These are phyloP conservation scores for Diplodus puntazzo DNA, from an alignment of 2,797 vertebrate genomes.

Conservation along the genomic window DNA sequence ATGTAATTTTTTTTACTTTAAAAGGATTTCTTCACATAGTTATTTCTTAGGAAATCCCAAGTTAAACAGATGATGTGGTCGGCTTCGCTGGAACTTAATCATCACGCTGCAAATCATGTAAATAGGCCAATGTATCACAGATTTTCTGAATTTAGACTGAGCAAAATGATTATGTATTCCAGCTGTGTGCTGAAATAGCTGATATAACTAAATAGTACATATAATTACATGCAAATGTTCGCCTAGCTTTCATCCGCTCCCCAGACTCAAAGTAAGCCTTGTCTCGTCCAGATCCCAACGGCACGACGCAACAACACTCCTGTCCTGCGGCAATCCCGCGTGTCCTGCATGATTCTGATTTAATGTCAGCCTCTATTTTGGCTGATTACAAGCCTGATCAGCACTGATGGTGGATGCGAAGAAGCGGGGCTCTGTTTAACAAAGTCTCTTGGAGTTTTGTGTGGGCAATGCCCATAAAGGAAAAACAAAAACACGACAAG, in stretches of 20 bases:
- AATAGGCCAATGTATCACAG: background rate
- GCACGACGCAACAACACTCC: constrained; percentile 8
- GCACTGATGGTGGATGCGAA: background rate
- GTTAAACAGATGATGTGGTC: background rate
- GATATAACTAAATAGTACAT: constrained; percentile 16
- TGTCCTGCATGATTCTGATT: constrained; percentile 41
- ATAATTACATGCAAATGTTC: constrained; percentile 43
- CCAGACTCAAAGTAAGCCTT: constrained; percentile 20
- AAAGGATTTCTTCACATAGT: background rate
- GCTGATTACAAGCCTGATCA: constrained; percentile 41
- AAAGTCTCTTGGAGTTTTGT: constrained; percentile 43
- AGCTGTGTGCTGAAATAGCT: constrained; percentile 5
- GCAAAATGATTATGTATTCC: constrained; percentile 26
- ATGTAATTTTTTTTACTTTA: background rate
- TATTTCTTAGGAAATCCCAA: background rate
- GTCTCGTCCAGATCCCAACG: constrained; percentile 21
- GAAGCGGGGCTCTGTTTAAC: constrained; percentile 13
- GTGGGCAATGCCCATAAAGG: constrained; percentile 22
- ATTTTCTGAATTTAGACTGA: constrained; percentile 15
- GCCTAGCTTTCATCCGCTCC: constrained; percentile 28
- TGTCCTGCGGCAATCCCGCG: background rate
- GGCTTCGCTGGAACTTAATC: background rate
- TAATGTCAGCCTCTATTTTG: constrained; percentile 27
- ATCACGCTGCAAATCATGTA: constrained; percentile 6
- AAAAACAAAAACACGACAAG: constrained; percentile 41